Evolutionary conservation across 1,140 invertebrate genomes (phyloP).

Genomic region (Drosophila pallidifrons): DNA sequence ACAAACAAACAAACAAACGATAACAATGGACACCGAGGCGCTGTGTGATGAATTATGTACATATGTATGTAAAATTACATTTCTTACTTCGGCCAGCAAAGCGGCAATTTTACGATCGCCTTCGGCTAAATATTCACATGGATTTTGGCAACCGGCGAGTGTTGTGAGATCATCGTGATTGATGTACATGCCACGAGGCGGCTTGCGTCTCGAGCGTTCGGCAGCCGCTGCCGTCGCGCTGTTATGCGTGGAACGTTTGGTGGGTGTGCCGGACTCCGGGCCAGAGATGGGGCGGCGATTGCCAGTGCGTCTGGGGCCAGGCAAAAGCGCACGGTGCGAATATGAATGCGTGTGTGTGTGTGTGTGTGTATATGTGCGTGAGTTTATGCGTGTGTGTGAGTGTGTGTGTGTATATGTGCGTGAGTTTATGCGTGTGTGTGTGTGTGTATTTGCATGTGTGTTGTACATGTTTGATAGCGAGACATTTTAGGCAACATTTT

Average conservation of each 20-base stretch:
- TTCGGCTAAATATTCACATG: slow-evolving; percentile 91
- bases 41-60: background rate
- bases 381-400: background rate
- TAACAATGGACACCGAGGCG: slow-evolving; percentile 1
- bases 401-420: slow-evolving; percentile 4
- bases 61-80: slow-evolving; percentile 16
- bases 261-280: slow-evolving; percentile 85
- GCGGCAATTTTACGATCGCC: slow-evolving; percentile 97
- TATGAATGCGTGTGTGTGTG: background rate
- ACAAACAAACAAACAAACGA: slow-evolving; percentile 1
- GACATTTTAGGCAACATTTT: slow-evolving; percentile 38
- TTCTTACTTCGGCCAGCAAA: slow-evolving; percentile 96
- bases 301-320: slow-evolving; percentile 88
- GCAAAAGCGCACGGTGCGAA: background rate
- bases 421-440: slow-evolving; percentile 10
- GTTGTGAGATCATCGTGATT: slow-evolving; percentile 97
- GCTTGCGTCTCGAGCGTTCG: slow-evolving; percentile 94
- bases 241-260: slow-evolving; percentile 83
- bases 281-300: slow-evolving; percentile 90
- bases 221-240: slow-evolving; percentile 73
- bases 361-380: background rate
- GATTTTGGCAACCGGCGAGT: slow-evolving; percentile 89
- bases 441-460: background rate
- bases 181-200: slow-evolving; percentile 98
- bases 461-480: background rate